Conservation (phyloP, 2,113 vertebrate genomes). For the Syrmaticus mikado region DNA sequence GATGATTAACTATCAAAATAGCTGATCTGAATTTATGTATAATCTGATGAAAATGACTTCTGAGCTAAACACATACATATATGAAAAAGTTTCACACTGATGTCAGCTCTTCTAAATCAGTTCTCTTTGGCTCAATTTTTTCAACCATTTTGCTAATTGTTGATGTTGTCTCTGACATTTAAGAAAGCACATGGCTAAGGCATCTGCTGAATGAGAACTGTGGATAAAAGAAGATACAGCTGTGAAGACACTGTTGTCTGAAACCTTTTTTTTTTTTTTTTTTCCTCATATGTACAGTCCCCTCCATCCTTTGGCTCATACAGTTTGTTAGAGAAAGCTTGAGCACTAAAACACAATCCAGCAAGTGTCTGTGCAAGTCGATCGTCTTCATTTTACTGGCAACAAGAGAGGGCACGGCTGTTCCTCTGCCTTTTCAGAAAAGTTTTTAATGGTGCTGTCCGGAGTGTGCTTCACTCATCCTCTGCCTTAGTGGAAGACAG, state of each 20-base stretch:
- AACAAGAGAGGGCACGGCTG: not conserved
- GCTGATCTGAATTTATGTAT: not conserved
- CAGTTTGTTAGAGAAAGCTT: not conserved
- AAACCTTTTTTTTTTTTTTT: not conserved
- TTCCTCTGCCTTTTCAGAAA: not conserved
- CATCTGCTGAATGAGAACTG: not conserved
- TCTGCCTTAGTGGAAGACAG: not conserved
- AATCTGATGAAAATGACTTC: not conserved
- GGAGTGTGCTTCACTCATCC: not conserved
- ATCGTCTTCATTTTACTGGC: not conserved
- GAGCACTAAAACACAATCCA: not conserved
- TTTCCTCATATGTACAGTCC: rapidly evolving
- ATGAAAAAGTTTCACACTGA: not conserved
- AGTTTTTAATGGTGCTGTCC: not conserved
- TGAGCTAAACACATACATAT: not conserved
- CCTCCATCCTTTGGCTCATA: not conserved
- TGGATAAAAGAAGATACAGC: not conserved
- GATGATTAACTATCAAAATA: not conserved
- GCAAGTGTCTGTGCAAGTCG: not conserved
- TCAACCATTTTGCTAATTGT: not conserved
- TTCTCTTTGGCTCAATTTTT: not conserved
- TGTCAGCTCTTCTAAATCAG: not conserved
- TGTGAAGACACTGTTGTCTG: not conserved
- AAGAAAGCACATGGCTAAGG: not conserved
- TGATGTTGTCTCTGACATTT: not conserved